These are phyloP conservation scores for Blastobasis lacticolella DNA, from an alignment of 2,888 invertebrate genomes.

Conservation along the genomic window DNA sequence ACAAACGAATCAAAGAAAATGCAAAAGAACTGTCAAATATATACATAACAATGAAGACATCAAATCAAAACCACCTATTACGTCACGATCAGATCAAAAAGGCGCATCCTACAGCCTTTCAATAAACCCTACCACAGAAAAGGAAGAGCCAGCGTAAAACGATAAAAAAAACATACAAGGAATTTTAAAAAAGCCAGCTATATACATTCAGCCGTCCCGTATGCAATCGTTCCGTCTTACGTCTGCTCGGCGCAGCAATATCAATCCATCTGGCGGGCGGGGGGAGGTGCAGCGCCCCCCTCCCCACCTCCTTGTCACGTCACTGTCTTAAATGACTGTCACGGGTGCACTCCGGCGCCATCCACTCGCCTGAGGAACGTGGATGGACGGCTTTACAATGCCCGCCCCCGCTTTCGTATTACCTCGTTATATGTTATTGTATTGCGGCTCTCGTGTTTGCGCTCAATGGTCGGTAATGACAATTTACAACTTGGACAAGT, in stretches of 20 bases:
- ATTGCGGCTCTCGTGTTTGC: constrained; percentile 29
- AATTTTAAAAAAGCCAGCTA: too few species aligned
- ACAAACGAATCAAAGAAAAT: too few species aligned
- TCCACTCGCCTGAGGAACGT: constrained; percentile 54
- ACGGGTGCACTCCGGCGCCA: constrained; percentile 61
- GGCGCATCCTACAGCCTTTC: too few species aligned
- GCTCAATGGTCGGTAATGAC: constrained; percentile 12
- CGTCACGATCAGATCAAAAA: too few species aligned
- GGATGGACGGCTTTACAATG: constrained; percentile 58
- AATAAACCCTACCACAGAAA: neutral
- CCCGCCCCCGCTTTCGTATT: constrained; percentile 47
- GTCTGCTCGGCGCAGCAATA: constrained; percentile 67
- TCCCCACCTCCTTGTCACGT: constrained; percentile 39
- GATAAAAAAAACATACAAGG: constrained; percentile 28
- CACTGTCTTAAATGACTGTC: constrained; percentile 74
- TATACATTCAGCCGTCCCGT: constrained; percentile 23
- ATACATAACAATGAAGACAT: too few species aligned
- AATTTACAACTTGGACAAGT: neutral
- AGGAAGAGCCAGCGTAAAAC: constrained; percentile 27
- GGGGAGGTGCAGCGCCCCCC: constrained; percentile 11
- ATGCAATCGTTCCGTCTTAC: constrained; percentile 69
- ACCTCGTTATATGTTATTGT: constrained; percentile 62
- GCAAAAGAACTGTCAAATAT: too few species aligned
- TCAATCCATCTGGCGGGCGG: constrained; percentile 69
- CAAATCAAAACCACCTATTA: too few species aligned